These are phyloP conservation scores for Centroberyx gerrardi DNA, from an alignment of 2,797 vertebrate species.

Conservation along the genomic window DNA sequence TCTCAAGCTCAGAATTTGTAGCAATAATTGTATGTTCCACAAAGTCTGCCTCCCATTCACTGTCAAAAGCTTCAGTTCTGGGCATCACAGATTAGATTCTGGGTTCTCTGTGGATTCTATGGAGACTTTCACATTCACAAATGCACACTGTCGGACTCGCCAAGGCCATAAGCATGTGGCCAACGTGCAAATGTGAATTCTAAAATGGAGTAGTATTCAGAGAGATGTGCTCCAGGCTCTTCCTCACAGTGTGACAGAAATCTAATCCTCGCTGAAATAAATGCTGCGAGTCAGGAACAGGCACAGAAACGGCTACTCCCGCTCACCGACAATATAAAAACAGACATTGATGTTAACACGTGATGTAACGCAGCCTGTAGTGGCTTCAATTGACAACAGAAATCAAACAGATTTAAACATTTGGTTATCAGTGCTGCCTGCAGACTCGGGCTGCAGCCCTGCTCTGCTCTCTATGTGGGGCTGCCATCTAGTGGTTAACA, in stretches of 20 bases:
- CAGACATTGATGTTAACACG: constrained; percentile 38
- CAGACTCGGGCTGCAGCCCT: background rate
- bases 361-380: constrained; percentile 36
- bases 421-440: constrained; percentile 23
- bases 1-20: background rate
- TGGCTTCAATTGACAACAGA: constrained; percentile 24
- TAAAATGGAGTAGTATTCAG: constrained; percentile 17
- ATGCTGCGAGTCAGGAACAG: background rate
- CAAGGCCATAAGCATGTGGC: constrained; percentile 30
- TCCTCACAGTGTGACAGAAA: constrained; percentile 26
- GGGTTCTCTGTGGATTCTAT: background rate
- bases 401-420: constrained; percentile 25
- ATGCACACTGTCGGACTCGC: constrained; percentile 41
- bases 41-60: constrained; percentile 51
- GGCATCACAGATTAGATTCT: constrained; percentile 27
- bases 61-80: constrained; percentile 47
- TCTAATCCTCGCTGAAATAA: constrained; percentile 25
- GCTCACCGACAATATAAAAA: constrained; percentile 7
- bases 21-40: background rate
- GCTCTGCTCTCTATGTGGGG: constrained; percentile 54
- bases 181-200: constrained; percentile 42
- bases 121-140: background rate
- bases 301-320: background rate
- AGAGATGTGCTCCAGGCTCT: constrained; percentile 27
- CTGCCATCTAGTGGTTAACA: constrained; percentile 79